Conservation (phyloP, 2,113 vertebrate genomes). For the Gadus macrocephalus region DNA sequence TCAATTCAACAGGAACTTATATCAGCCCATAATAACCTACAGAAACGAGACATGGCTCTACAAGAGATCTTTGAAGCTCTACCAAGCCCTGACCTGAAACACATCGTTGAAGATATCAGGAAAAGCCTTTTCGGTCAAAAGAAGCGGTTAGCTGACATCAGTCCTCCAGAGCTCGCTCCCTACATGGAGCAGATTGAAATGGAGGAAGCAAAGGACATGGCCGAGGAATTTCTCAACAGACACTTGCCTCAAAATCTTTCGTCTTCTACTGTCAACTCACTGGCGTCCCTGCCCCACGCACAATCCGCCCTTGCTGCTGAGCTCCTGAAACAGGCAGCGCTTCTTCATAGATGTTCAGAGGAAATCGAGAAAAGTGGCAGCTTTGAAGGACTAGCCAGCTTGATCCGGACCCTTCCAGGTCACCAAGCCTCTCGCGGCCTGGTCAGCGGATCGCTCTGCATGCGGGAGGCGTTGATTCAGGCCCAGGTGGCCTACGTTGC, state of each 20-base stretch:
- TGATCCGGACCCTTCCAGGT: slow-evolving; percentile 68
- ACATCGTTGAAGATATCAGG: slow-evolving; percentile 75
- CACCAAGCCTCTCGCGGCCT: slow-evolving; percentile 61
- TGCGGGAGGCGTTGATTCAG: slow-evolving; percentile 87
- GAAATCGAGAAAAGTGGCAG: slow-evolving; percentile 72
- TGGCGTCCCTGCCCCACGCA: slow-evolving; percentile 66
- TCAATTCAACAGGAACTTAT: slow-evolving; percentile 80
- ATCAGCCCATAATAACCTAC: slow-evolving; percentile 75
- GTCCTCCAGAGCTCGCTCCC: slow-evolving; percentile 58
- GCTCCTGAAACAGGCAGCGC: slow-evolving; percentile 79
- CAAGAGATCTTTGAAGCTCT: slow-evolving; percentile 75
- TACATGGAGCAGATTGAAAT: slow-evolving; percentile 68
- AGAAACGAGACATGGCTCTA: slow-evolving; percentile 78
- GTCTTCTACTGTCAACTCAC: slow-evolving; percentile 52
- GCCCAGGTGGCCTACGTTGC: slow-evolving; percentile 88
- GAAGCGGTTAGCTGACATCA: slow-evolving; percentile 59
- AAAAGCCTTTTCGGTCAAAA: slow-evolving; percentile 63
- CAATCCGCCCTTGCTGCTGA: slow-evolving; percentile 82
- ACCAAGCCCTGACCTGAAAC: slow-evolving; percentile 74
- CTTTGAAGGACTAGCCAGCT: slow-evolving; percentile 73
- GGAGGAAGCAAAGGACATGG: slow-evolving; percentile 59
- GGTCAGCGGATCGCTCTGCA: slow-evolving; percentile 74
- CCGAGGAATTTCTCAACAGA: slow-evolving; percentile 63
- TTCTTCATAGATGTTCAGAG: slow-evolving; percentile 78
- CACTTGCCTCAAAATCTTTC: slow-evolving; percentile 51